These are phyloP conservation scores for Tetraneura akinire DNA, from an alignment of 1,140 invertebrate species.

Conservation along the genomic window DNA sequence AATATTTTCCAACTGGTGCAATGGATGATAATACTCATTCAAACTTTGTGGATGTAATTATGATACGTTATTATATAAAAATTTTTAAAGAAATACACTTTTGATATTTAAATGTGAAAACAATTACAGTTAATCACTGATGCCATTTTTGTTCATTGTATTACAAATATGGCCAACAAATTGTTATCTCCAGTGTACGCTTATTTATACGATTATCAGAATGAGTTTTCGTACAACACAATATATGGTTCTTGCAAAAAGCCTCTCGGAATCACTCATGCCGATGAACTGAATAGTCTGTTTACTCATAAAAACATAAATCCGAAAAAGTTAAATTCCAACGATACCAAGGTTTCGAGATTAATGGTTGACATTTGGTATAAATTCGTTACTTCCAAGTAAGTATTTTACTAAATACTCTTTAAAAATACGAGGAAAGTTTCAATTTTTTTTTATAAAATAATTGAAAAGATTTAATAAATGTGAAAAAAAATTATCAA, in stretches of 20 bases:
- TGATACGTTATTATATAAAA: too few species aligned
- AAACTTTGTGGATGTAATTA: neutral
- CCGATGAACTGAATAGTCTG: conserved; percentile 52
- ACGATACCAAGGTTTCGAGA: neutral
- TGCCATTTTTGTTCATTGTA: neutral
- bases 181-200: neutral
- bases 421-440: too few species aligned
- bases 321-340: neutral
- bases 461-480: too few species aligned
- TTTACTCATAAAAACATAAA: neutral
- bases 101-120: neutral
- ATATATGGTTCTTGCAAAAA: neutral
- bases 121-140: neutral
- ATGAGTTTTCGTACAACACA: neutral
- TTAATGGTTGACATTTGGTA: conserved; percentile 16
- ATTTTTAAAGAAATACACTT: neutral
- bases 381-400: conserved; percentile 1
- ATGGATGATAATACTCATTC: neutral
- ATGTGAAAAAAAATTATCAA: too few species aligned
- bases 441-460: too few species aligned
- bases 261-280: conserved; percentile 48
- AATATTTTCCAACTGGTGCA: conserved; percentile 13
- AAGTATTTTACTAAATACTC: neutral
- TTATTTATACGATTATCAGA: conserved; percentile 17
- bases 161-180: neutral